phyloP scores from a whole-genome alignment of 1,140 invertebrate species.

The Manduca sexta region DNA sequence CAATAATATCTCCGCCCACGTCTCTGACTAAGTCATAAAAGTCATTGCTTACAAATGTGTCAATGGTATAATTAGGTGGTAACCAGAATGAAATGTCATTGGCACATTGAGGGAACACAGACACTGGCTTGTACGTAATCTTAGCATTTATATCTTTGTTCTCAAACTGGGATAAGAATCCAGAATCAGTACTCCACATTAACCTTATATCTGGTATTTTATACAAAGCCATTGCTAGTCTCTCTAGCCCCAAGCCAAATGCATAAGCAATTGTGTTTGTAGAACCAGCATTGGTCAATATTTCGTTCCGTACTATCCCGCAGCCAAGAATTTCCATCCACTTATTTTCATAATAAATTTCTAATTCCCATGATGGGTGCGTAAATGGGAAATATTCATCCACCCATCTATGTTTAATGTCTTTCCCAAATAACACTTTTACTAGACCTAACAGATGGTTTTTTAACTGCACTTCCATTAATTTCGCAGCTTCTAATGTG shows the following conservation, averaged over 20 bases:
- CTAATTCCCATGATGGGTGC: constrained; percentile 98
- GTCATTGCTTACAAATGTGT: constrained; percentile 85
- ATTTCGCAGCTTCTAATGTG: constrained; percentile 88
- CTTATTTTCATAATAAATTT: constrained; percentile 88
- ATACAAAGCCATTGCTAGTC: constrained; percentile 97
- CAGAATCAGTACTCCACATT: constrained; percentile 95
- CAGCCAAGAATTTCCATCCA: constrained; percentile 99
- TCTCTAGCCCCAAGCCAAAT: constrained; percentile 96
- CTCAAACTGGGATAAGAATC: constrained; percentile 94
- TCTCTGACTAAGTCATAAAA: constrained; percentile 95
- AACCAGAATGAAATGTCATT: constrained; percentile 99
- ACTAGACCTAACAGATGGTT: constrained; percentile 83
- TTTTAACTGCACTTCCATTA: constrained; percentile 93
- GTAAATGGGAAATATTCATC: constrained; percentile 98
- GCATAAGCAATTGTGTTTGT: constrained; percentile 96
- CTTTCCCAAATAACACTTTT: constrained; percentile 86
- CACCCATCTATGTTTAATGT: constrained; percentile 80
- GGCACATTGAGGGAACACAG: constrained; percentile 89
- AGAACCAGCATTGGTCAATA: constrained; percentile 88
- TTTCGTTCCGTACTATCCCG: constrained; percentile 95
- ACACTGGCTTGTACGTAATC: constrained; percentile 86
- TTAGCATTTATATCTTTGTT: constrained; percentile 79
- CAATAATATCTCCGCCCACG: constrained; percentile 91
- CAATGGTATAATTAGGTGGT: constrained; percentile 75
- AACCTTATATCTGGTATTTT: constrained; percentile 96